Evolutionary conservation across 2,888 invertebrate genomes (phyloP), one percentile per base, ranked within the genome.

Genomic region (Apamea monoglypha): DNA sequence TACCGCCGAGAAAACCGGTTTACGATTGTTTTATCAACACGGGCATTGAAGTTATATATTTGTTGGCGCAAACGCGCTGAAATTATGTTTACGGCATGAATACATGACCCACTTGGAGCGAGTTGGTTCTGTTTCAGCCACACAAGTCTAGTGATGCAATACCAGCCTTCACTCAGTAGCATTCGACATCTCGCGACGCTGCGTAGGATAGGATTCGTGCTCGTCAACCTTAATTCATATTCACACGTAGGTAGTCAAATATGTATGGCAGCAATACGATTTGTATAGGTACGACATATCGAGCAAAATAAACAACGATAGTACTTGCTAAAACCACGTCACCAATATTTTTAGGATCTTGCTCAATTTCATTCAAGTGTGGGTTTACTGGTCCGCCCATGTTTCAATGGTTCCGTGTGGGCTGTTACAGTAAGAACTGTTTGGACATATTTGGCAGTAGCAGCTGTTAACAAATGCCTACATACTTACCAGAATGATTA

Each of bases 101-200:
- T 93, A 93, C 94, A 94, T 96, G 96, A 96, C 96, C 96, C 90
- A 96, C 91, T 96, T 96, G 94, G 93, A 95, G 91, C 93, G 91
- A 91, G 93, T 91, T 91, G 91, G 90, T 92, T 90, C 87, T 91
- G 92, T 94, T 95, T 94, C 94, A 94, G 94, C 88, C 88, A 87
- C 88, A 87, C 91, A 89, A 89, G 82, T 86, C 86, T 87, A 88
- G 90, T 96, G 96, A 95, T 95, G 96, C 91, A 95, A 96, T 90
- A 78, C 81, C 85, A 90, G 89, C 90, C 92, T 92, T 92, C 91
- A 91, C 90, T 87, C 86, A 87, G 89, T 87, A 90, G 64, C 74
- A 76, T 83, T 82, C 87, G 91, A 91, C 89, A 91, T 86, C 90
- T 92, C 83, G 86, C 90, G 90, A 90, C 89, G 84, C 83, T 91